phyloP scores from a whole-genome alignment of 2,888 invertebrate genomes.

The Cantharis lateralis region DNA sequence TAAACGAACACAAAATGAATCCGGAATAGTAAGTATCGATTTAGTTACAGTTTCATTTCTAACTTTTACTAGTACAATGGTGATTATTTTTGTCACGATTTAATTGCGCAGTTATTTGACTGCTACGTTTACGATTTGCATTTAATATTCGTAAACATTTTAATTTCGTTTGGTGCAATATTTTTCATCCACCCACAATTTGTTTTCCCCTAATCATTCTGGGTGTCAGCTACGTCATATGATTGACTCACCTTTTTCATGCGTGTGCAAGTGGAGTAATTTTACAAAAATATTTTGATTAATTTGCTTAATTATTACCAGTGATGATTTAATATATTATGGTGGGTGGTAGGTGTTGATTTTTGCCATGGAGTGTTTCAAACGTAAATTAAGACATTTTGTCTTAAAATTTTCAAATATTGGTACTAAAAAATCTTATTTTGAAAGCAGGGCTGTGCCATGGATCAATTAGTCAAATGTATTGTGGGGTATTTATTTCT shows the following conservation, averaged over 20 bases:
- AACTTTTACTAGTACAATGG: conserved; percentile 40
- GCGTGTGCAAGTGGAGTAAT: not conserved
- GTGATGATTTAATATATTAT: not conserved
- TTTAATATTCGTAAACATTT: not conserved
- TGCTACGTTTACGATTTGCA: not conserved
- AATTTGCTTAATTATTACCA: not conserved
- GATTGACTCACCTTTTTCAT: conserved; percentile 20
- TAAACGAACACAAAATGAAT: conserved; percentile 62
- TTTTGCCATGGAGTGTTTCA: not conserved
- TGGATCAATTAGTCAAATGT: not conserved
- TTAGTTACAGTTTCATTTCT: conserved; percentile 46
- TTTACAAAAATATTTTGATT: not conserved
- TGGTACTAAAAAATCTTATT: not conserved
- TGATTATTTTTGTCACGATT: conserved; percentile 41
- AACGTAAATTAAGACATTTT: not conserved
- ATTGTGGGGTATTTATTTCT: too few relatives aligned
- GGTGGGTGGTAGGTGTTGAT: not conserved
- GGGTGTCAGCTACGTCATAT: conserved; percentile 28
- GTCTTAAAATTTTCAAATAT: not conserved
- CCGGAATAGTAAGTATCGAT: conserved; percentile 80
- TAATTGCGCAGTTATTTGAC: conserved; percentile 42
- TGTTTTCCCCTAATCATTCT: conserved; percentile 22
- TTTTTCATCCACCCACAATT: conserved; percentile 20
- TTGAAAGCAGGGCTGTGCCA: not conserved
- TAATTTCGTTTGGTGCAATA: not conserved